Evolutionary conservation across 2,113 vertebrate species (phyloP).

Genomic region (Nothobranchius kuhntae): DNA sequence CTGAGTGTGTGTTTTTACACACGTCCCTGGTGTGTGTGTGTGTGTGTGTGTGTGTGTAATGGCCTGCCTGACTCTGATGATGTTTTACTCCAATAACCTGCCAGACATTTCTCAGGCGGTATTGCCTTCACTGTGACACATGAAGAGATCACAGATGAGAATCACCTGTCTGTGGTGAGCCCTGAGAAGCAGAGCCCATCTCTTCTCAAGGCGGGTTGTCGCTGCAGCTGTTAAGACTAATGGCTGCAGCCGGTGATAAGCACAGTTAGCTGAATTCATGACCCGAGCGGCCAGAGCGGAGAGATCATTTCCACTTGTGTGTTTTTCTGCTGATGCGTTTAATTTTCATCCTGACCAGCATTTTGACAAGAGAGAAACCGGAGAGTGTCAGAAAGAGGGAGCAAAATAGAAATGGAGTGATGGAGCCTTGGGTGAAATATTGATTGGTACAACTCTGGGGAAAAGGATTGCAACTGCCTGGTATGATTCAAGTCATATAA

Average conservation of each 20-base stretch:
- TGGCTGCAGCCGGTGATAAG: constrained; percentile 64
- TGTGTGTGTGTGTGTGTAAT: constrained; percentile 29
- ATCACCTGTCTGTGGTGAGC: constrained; percentile 59
- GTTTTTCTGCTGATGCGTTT: constrained; percentile 75
- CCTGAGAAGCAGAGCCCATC: constrained; percentile 41
- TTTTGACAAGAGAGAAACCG: constrained; percentile 50
- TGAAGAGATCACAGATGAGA: constrained; percentile 51
- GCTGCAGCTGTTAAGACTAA: constrained; percentile 71
- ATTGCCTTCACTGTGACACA: constrained; percentile 39
- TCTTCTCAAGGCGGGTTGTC: constrained; percentile 57
- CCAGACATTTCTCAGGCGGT: constrained; percentile 35
- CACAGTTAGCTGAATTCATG: constrained; percentile 71
- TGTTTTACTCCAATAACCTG: constrained; percentile 45
- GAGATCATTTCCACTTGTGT: constrained; percentile 71
- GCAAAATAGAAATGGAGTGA: constrained; percentile 45
- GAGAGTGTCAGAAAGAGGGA: constrained; percentile 40
- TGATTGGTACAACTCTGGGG: constrained; percentile 39
- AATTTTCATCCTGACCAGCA: constrained; percentile 63
- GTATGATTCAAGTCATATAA: constrained; percentile 18
- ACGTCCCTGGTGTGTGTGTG: constrained; percentile 21
- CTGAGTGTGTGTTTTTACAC: constrained; percentile 38
- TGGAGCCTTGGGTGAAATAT: constrained; percentile 53
- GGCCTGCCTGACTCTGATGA: constrained; percentile 33
- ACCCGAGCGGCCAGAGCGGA: constrained; percentile 55
- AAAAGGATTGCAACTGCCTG: constrained; percentile 34